A percentile compares a stretch with the other conserved stretches of the same genome.
These are phyloP conservation scores for Sericinus montela DNA, from an alignment of 2,888 invertebrate genomes.

Conservation along the genomic window DNA sequence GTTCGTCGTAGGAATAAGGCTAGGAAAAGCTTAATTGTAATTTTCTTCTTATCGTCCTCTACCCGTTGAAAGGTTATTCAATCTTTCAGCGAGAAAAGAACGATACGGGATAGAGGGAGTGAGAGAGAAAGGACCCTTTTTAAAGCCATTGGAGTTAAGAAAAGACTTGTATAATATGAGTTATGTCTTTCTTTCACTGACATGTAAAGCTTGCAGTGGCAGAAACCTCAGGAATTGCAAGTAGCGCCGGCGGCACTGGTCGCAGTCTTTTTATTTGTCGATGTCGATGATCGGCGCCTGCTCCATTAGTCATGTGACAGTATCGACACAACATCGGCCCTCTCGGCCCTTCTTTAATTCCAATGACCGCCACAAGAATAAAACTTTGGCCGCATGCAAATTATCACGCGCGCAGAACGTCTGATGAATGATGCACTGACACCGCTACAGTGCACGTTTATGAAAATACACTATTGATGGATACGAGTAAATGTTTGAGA, in stretches of 20 bases:
- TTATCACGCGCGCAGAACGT: conserved; percentile 52
- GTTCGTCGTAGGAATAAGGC: too few relatives aligned
- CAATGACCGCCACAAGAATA: conserved; percentile 56
- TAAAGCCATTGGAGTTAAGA: not conserved
- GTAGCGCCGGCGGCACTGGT: conserved; percentile 42
- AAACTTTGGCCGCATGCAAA: conserved; percentile 60
- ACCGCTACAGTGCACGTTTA: conserved; percentile 20
- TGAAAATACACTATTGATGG: conserved; percentile 19
- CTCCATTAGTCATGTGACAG: conserved; percentile 78
- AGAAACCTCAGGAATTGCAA: conserved; percentile 20
- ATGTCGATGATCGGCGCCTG: conserved; percentile 76
- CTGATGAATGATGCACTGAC: conserved; percentile 69
- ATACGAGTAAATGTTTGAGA: conserved; percentile 10
- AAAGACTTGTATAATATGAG: not conserved
- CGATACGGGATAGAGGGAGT: too few relatives aligned
- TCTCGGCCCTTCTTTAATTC: conserved; percentile 62
- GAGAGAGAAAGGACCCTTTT: too few relatives aligned
- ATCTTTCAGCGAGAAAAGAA: too few relatives aligned
- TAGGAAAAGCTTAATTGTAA: too few relatives aligned
- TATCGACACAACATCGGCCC: conserved; percentile 72
- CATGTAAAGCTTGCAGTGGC: conserved; percentile 2
- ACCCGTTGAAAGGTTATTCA: too few relatives aligned
- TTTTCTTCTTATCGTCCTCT: too few relatives aligned
- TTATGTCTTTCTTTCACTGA: not conserved
- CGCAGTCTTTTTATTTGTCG: conserved; percentile 67